Percentiles rank a stretch among this genome's conserved stretches.
Evolutionary conservation across 2,797 vertebrate species (phyloP).

Genomic region (Rhincodon typus): DNA sequence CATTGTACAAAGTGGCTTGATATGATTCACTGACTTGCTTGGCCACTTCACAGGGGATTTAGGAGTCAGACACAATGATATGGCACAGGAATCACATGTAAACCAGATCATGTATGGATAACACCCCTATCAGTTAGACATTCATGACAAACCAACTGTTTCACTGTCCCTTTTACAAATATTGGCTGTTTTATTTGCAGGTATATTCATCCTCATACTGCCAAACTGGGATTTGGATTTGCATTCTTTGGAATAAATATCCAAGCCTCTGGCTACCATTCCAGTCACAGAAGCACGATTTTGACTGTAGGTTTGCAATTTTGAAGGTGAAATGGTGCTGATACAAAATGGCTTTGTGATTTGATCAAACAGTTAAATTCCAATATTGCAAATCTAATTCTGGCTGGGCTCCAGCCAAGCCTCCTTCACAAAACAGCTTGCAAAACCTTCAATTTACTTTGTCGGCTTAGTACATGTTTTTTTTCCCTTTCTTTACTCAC

Average conservation of each 20-base stretch:
- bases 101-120: neutral
- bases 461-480: conserved; percentile 47
- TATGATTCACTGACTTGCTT: neutral
- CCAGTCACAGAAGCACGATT: neutral
- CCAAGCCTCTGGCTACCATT: neutral
- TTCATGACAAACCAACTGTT: neutral
- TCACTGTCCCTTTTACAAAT: neutral
- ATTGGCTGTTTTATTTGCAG: neutral
- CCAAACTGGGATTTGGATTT: neutral
- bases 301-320: neutral
- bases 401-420: neutral
- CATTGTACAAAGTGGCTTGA: neutral
- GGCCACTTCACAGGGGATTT: neutral
- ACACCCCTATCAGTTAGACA: neutral
- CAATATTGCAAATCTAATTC: neutral
- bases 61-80: neutral
- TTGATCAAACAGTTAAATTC: neutral
- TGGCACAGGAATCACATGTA: neutral
- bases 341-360: neutral
- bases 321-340: neutral
- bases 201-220: neutral
- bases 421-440: neutral
- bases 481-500: conserved; percentile 48
- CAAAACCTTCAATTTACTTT: conserved; percentile 42
- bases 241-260: neutral